Evolutionary conservation across 2,888 invertebrate genomes (phyloP), one percentile per base, ranked within the genome.

Genomic region (Brassicogethes aeneus): DNA sequence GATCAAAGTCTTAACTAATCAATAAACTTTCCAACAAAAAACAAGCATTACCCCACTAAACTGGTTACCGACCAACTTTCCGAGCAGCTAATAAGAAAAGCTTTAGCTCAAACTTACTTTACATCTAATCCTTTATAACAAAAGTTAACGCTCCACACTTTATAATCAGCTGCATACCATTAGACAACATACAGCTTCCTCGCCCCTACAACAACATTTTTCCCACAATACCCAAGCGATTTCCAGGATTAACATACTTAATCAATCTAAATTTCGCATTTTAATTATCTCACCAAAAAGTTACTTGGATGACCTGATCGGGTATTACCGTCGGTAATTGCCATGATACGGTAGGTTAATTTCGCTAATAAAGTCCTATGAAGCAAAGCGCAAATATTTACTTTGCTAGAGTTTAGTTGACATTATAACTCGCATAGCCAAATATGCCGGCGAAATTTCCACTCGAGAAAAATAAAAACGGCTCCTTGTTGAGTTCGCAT

Each of bases 361-460:
- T 65, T 65, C 53, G 48, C 57, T 64, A 64, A 66, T 65, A 64
- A 61, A 59, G 56, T 60, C 57, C 60, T 60, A 56, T 57, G 57
- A 52, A 47, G 55, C 55, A 56, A 50, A 43, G 54, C n/a, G 51
- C 62, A 50, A 65, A 66, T 66, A 64, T 66, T 66, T 65, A 60
- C 65, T 61, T 61, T 58, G 48, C 59, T 63, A 62, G 64, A 65
- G 65, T 64, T 32, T 64, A 62, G 64, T 65, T 63, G 61, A 62
- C 62, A 61, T 60, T 62, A n/a, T n/a, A 61, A 60, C 56, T 61
- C 55, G 57, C 53, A 60, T 53, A 58, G 54, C 55, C 55, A 34
- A n/a, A n/a, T n/a, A 43, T 48, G 43, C 46, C 42, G 43, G 49
- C 50, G 56, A 60, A 59, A 57, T 59, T 59, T 59, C 61, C 56